Percentiles rank a stretch among this genome's conserved stretches.
These are phyloP conservation scores for Vicugna pacos DNA, from an alignment of 2,113 vertebrate species.

Conservation along the genomic window DNA sequence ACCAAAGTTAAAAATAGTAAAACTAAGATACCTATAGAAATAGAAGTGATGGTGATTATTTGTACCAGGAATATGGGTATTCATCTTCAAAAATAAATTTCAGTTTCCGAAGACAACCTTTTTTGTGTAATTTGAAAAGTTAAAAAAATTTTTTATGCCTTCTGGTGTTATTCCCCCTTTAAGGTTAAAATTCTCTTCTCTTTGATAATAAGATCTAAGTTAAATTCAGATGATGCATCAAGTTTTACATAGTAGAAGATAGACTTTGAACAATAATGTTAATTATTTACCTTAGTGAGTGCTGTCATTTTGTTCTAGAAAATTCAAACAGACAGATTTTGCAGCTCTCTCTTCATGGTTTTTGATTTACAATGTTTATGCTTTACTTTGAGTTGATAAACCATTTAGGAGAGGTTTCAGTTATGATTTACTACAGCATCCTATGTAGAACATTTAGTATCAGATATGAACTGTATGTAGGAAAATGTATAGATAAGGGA, in stretches of 20 bases:
- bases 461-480: background rate
- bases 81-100: constrained; percentile 54
- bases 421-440: constrained; percentile 4
- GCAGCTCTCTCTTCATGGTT: constrained; percentile 46
- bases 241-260: background rate
- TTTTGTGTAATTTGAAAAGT: constrained; percentile 27
- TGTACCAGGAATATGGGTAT: background rate
- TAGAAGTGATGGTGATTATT: background rate
- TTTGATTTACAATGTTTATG: constrained; percentile 27
- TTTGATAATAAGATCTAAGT: background rate
- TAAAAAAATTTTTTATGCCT: background rate
- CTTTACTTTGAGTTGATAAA: constrained; percentile 53
- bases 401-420: background rate
- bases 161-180: background rate
- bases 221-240: background rate
- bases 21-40: background rate
- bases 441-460: background rate
- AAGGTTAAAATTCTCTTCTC: background rate
- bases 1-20: background rate
- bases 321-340: constrained; percentile 41
- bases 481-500: background rate
- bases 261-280: background rate
- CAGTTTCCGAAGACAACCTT: background rate
- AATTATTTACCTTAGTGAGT: background rate
- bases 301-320: constrained; percentile 13